Evolutionary conservation across 2,888 invertebrate species (phyloP).

Genomic region (Macaria liturata): DNA sequence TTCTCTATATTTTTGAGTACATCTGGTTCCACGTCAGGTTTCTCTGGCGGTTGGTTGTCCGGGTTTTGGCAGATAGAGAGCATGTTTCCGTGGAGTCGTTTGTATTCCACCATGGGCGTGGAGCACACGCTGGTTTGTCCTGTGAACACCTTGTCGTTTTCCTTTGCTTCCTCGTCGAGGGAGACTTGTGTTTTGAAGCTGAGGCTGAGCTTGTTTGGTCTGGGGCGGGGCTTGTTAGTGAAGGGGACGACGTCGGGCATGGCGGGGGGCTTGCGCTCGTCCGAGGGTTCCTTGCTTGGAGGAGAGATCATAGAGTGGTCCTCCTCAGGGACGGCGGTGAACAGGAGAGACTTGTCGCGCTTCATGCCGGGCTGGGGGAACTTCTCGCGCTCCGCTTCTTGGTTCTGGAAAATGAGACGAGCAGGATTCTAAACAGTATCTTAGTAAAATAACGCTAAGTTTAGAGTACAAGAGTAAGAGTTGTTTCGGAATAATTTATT

Average conservation of each 20-base stretch:
- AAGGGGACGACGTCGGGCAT: slow-evolving; percentile 81
- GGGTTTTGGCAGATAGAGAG: slow-evolving; percentile 89
- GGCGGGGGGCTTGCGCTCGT: slow-evolving; percentile 53
- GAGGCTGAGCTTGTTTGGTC: slow-evolving; percentile 84
- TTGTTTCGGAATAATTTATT: too few relatives aligned
- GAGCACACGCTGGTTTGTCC: slow-evolving; percentile 90
- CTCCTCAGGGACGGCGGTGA: slow-evolving; percentile 93
- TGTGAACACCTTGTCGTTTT: slow-evolving; percentile 82
- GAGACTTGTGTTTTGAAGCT: slow-evolving; percentile 82
- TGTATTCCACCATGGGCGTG: slow-evolving; percentile 90
- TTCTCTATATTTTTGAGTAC: slow-evolving; percentile 69
- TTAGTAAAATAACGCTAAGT: too few relatives aligned
- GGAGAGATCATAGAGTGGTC: slow-evolving; percentile 81
- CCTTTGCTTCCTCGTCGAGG: slow-evolving; percentile 81
- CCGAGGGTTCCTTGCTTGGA: slow-evolving; percentile 53
- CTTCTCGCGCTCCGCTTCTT: slow-evolving; percentile 75
- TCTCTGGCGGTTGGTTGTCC: slow-evolving; percentile 80
- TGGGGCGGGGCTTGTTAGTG: slow-evolving; percentile 72
- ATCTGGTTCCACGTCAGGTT: slow-evolving; percentile 63
- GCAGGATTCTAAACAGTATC: too few relatives aligned
- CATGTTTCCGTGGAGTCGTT: slow-evolving; percentile 88
- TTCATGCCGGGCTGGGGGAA: slow-evolving; percentile 85
- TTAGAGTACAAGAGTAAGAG: too few relatives aligned
- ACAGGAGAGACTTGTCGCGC: slow-evolving; percentile 90
- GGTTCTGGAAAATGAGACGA: slow-evolving; percentile 52